Percentiles rank a stretch among this genome's conserved stretches.
Conservation (phyloP, 2,888 invertebrate species). For the Sympetrum striolatum region DNA sequence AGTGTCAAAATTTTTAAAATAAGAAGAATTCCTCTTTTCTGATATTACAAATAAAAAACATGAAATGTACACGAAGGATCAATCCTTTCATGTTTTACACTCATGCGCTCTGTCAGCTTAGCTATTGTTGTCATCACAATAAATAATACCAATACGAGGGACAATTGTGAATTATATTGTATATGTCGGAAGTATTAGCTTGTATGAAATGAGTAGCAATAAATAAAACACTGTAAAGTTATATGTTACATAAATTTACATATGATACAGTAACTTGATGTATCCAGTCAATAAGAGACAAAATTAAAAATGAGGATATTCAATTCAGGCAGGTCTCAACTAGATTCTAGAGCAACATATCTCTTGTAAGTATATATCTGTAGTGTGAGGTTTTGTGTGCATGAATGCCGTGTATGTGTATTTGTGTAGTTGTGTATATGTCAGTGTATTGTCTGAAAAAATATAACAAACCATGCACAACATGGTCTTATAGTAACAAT, state of each 20-base stretch:
- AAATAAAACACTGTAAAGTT: conserved; percentile 2
- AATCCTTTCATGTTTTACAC: not conserved
- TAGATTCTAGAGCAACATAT: conserved; percentile 39
- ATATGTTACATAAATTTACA: conserved; percentile 33
- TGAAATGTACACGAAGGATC: not conserved
- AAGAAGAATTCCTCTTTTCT: not conserved
- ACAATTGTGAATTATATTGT: conserved; percentile 2
- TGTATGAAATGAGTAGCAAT: conserved; percentile 18
- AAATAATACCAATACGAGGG: conserved; percentile 15
- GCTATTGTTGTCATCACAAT: conserved; percentile 6
- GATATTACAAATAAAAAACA: not conserved
- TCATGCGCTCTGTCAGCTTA: not conserved
- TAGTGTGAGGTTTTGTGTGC: conserved; percentile 31
- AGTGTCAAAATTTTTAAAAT: not conserved
- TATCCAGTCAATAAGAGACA: conserved; percentile 32
- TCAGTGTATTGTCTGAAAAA: conserved; percentile 46
- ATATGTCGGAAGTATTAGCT: conserved; percentile 29
- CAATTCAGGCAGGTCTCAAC: conserved; percentile 41
- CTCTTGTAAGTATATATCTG: conserved; percentile 35
- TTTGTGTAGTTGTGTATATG: conserved; percentile 11
- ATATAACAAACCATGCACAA: conserved; percentile 47
- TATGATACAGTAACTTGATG: conserved; percentile 22
- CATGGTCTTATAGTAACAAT: conserved; percentile 46
- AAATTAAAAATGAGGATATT: conserved; percentile 7
- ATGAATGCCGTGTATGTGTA: conserved; percentile 1